A percentile compares a stretch with the other conserved stretches of the same genome.
These are phyloP conservation scores for Amiota minor DNA, from an alignment of 2,888 invertebrate species.

Conservation along the genomic window DNA sequence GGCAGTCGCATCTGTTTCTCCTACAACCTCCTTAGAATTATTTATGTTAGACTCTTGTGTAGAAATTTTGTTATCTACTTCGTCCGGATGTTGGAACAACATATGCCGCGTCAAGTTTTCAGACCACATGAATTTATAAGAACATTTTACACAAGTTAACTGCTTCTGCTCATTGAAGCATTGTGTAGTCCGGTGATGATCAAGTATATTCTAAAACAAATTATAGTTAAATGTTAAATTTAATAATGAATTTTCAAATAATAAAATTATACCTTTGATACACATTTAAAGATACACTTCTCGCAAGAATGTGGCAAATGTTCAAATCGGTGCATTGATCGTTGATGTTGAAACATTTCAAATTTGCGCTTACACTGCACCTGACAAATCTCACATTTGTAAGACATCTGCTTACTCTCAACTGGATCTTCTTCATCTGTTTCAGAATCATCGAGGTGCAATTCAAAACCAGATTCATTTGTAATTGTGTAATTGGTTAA, in stretches of 20 bases:
- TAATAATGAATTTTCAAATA: too few species aligned
- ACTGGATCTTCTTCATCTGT: conserved; percentile 65
- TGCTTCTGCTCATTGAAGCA: conserved; percentile 67
- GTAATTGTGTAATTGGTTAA: conserved; percentile 68
- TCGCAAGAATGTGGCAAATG: conserved; percentile 76
- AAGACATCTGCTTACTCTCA: conserved; percentile 37
- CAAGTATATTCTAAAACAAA: conserved; percentile 74
- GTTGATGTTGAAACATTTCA: conserved; percentile 69
- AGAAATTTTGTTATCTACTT: conserved; percentile 5
- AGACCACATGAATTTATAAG: conserved; percentile 71
- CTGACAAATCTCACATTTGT: conserved; percentile 66
- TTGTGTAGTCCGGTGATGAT: conserved; percentile 75
- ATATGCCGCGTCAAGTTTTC: conserved; percentile 68
- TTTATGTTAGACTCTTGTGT: conserved; percentile 31
- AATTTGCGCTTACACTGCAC: conserved; percentile 67
- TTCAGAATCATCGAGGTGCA: conserved; percentile 71
- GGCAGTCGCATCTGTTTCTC: conserved; percentile 75
- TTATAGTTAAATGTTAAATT: not conserved
- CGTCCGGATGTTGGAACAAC: conserved; percentile 51
- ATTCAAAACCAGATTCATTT: conserved; percentile 69
- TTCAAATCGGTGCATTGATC: conserved; percentile 72
- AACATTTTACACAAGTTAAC: conserved; percentile 63
- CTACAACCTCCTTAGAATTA: not conserved
- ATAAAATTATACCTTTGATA: conserved; percentile 64
- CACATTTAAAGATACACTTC: conserved; percentile 76